These are phyloP conservation scores for Troides oblongomaculatus DNA, from an alignment of 2,888 invertebrate genomes.

Conservation along the genomic window DNA sequence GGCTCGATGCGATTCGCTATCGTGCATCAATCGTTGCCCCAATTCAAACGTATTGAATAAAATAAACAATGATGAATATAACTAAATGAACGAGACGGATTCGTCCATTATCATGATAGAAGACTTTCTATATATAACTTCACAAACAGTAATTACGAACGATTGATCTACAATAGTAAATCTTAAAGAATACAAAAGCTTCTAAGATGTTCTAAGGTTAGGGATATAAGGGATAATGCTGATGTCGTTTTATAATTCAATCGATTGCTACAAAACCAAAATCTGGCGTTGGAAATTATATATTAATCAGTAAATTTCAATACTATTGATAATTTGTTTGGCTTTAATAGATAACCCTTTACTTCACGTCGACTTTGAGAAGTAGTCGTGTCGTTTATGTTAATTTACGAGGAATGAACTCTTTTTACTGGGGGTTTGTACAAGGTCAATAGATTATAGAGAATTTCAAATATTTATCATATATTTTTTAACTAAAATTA, in stretches of 20 bases:
- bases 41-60: not conserved
- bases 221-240: slow-evolving; percentile 3
- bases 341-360: not conserved
- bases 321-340: not conserved
- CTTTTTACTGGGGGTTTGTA: too few species aligned
- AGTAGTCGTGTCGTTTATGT: not conserved
- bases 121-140: not conserved
- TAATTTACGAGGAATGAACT: too few species aligned
- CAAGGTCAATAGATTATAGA: too few species aligned
- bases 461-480: too few species aligned
- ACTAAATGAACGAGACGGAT: not conserved
- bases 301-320: not conserved
- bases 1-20: slow-evolving; percentile 11
- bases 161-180: slow-evolving; percentile 12
- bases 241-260: slow-evolving; percentile 8
- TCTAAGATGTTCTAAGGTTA: slow-evolving; percentile 1
- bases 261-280: slow-evolving; percentile 12
- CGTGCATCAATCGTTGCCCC: slow-evolving; percentile 25
- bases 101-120: not conserved
- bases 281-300: not conserved
- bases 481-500: too few species aligned
- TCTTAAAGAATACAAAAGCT: slow-evolving; percentile 10
- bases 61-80: not conserved
- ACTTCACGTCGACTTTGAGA: not conserved
- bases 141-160: not conserved